A percentile compares a stretch with the other conserved stretches of the same genome.
These are phyloP conservation scores for Lepus americanus DNA, from an alignment of 2,113 vertebrate genomes.

Conservation along the genomic window DNA sequence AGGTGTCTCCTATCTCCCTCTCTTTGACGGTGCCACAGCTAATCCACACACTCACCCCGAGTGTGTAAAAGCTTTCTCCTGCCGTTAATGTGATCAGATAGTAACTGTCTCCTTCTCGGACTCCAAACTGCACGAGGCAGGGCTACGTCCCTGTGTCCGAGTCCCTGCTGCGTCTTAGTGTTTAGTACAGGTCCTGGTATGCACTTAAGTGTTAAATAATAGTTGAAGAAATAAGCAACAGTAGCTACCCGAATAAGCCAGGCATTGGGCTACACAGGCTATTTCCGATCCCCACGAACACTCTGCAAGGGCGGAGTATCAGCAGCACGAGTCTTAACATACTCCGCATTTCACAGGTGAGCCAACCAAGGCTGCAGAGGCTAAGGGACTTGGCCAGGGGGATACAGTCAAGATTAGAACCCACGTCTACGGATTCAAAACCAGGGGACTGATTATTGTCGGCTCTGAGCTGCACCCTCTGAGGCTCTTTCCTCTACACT, in stretches of 20 bases:
- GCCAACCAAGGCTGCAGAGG: conserved; percentile 15
- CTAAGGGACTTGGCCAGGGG: background rate
- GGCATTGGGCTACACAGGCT: background rate
- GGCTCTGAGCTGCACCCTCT: background rate
- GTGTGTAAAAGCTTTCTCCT: background rate
- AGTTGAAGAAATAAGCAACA: background rate
- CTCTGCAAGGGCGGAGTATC: too few species aligned
- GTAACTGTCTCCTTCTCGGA: background rate
- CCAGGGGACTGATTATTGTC: background rate
- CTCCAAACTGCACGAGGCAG: background rate
- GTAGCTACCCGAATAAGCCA: background rate
- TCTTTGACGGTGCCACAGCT: background rate
- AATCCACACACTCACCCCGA: background rate
- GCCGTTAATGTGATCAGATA: background rate
- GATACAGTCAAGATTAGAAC: background rate
- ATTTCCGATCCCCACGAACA: background rate
- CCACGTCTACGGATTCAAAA: background rate
- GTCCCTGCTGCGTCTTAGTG: background rate
- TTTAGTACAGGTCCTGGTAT: background rate
- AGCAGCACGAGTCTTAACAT: background rate
- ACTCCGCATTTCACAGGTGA: background rate
- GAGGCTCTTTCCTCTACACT: background rate
- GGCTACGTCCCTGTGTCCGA: background rate
- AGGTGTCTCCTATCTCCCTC: background rate
- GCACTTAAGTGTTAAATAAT: background rate